Base-by-base conservation (phyloP, 1,140 invertebrate species). In the Heliconius congener region DNA sequence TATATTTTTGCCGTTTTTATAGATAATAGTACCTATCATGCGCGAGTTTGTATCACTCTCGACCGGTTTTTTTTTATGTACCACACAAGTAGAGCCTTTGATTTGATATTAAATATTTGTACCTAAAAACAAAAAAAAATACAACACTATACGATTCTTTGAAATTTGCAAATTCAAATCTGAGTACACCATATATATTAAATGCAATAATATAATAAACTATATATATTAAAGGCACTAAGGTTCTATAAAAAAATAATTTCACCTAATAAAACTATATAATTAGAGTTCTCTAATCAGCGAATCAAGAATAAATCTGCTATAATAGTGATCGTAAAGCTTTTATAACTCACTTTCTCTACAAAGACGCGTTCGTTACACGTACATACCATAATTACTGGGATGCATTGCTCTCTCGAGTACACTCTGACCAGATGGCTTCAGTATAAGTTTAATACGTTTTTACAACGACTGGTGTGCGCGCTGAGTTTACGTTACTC, bases 381-480 rank as follows among this genome's bases (percentile, higher is more conserved):
- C 34, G 34, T 37, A 37, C 74, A 42, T 78, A 73, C 78, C 77
- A 77, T 82, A 81, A 84, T 83, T 81, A 83, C 82, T 60, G 73
- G 73, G 66, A 55, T n/a, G 30, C 76, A 84, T 73, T 73, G 75
- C 79, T 72, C 83, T 79, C 80, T 30, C 13, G 73, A 79, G 83
- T 8, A 55, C 80, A 78, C 77, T 81, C 37, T 37, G 46, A 19
- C 46, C 71, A 50, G 81, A 83, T 82, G 76, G 78, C 72, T 81
- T 77, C 71, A 77, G 55, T 83, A 81, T 80, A 81, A 85, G 73
- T 85, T 84, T 84, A 84, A 83, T 80, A 83, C 76, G 74, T 71
- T 84, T 82, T 81, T 83, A 81, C 80, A 81, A 84, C 81, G 81
- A 80, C 76, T 52, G 76, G 60, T 66, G 60, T 66, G 60, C 27